Percentiles rank a stretch among this genome's conserved stretches.
These are phyloP conservation scores for Sterrhoptilus dennistouni DNA, from an alignment of 2,113 vertebrate species.

Conservation along the genomic window DNA sequence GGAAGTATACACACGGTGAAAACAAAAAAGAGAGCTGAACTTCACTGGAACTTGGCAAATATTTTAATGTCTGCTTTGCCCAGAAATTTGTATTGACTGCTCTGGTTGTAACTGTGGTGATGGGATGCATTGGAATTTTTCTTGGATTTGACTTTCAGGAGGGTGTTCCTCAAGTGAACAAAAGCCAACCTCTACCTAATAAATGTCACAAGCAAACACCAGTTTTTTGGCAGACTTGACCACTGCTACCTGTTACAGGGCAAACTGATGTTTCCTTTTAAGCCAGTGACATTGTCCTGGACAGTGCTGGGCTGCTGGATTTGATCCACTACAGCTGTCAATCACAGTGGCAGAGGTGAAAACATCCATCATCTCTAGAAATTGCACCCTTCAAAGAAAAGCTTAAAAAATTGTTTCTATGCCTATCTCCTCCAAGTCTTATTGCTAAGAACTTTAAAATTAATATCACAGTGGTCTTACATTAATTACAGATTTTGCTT, in stretches of 20 bases:
- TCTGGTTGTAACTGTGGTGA: background rate
- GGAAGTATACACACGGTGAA: background rate
- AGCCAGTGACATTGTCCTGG: background rate
- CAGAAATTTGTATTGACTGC: slow-evolving; percentile 8
- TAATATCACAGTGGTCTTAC: background rate
- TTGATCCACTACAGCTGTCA: background rate
- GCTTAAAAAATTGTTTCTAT: background rate
- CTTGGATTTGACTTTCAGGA: background rate
- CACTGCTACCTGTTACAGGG: background rate
- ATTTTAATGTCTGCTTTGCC: background rate
- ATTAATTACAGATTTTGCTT: background rate
- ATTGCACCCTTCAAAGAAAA: background rate
- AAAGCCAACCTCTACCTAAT: background rate
- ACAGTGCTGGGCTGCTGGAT: background rate
- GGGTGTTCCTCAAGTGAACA: background rate
- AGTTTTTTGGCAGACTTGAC: background rate
- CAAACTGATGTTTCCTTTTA: background rate
- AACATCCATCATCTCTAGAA: background rate
- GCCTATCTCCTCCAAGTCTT: background rate
- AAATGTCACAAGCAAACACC: background rate
- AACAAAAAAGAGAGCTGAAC: background rate
- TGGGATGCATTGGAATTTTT: background rate
- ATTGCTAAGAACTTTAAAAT: background rate
- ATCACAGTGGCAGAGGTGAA: background rate
- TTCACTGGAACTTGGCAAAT: slow-evolving; percentile 17